A percentile compares a stretch with the other conserved stretches of the same genome.
Evolutionary conservation across 2,113 vertebrate genomes (phyloP).

Genomic region (Miniopterus natalensis): DNA sequence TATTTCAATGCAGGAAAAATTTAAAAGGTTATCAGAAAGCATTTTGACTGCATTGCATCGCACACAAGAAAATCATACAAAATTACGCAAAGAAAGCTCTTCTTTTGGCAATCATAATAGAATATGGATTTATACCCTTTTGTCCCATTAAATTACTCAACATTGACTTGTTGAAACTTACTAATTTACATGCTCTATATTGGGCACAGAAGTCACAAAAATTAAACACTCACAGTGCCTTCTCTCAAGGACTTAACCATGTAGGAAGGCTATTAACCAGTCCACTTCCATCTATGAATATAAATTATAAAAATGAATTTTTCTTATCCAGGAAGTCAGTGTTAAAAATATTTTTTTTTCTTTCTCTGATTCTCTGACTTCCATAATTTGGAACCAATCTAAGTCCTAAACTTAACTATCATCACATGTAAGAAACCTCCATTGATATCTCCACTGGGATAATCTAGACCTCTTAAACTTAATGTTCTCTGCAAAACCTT

Average conservation of each 20-base stretch:
- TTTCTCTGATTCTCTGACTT: too few relatives aligned
- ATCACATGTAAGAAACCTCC: too few relatives aligned
- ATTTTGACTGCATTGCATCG: background rate
- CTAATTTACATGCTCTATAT: background rate
- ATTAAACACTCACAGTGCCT: background rate
- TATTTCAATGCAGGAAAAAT: conserved; percentile 6
- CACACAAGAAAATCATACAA: background rate
- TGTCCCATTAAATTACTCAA: conserved; percentile 62
- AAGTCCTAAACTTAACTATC: too few relatives aligned
- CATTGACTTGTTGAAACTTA: conserved; percentile 42
- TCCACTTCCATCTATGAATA: too few relatives aligned
- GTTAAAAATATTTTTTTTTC: too few relatives aligned
- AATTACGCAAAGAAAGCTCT: conserved; percentile 10
- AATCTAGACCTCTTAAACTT: too few relatives aligned
- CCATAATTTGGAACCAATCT: too few relatives aligned
- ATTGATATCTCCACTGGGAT: too few relatives aligned
- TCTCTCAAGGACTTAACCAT: background rate
- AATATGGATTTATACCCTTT: background rate
- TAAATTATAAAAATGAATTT: too few relatives aligned
- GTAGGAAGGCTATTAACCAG: too few relatives aligned
- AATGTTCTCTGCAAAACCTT: too few relatives aligned
- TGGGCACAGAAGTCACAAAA: conserved; percentile 7
- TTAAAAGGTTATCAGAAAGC: conserved; percentile 47
- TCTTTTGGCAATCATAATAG: conserved; percentile 45
- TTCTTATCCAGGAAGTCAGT: too few relatives aligned